These are phyloP conservation scores for Pteronotus mesoamericanus DNA, from an alignment of 2,797 vertebrate genomes.

Conservation along the genomic window DNA sequence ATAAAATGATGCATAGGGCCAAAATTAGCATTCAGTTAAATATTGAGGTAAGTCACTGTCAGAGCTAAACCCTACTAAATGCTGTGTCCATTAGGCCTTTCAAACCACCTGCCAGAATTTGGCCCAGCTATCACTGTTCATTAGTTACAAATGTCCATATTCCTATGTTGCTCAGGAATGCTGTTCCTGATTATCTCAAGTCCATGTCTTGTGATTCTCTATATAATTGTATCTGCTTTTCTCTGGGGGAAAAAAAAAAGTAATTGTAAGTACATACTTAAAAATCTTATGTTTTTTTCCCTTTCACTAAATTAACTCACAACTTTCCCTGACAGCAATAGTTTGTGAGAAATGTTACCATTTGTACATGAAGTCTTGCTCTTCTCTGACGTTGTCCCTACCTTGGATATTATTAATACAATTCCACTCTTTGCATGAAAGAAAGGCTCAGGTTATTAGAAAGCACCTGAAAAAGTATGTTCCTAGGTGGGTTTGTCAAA, in stretches of 20 bases:
- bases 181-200: background rate
- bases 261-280: background rate
- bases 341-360: fast-evolving
- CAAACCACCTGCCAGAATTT: background rate
- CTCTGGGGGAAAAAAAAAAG: background rate
- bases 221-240: slow-evolving; percentile 31
- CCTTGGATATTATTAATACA: background rate
- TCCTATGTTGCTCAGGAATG: background rate
- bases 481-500: background rate
- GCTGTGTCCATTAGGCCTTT: background rate
- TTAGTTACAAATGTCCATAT: background rate
- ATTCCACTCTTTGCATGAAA: background rate
- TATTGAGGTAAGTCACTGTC: background rate
- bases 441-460: too few relatives aligned
- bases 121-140: background rate
- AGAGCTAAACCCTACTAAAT: background rate
- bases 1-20: background rate
- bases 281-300: background rate
- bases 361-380: too few relatives aligned
- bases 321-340: background rate
- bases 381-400: fast-evolving
- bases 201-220: background rate
- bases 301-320: background rate
- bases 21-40: slow-evolving; percentile 36
- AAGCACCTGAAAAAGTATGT: background rate